Percentiles rank a stretch among this genome's conserved stretches.
phyloP scores from a whole-genome alignment of 2,113 vertebrate genomes.

The Pseudonaja textilis region DNA sequence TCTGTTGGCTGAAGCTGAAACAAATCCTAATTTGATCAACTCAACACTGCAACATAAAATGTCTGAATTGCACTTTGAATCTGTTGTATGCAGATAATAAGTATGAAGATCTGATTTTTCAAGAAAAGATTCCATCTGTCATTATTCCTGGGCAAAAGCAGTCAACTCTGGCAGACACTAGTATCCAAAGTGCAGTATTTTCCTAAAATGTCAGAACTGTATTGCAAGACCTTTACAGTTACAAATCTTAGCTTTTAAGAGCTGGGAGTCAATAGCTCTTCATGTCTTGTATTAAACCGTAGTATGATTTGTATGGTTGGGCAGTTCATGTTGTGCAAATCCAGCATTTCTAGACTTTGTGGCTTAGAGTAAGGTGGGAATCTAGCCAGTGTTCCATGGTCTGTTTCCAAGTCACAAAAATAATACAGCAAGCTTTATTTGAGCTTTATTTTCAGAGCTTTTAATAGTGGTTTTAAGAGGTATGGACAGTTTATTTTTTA shows the following conservation, averaged over 20 bases:
- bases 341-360: not conserved
- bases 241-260: not conserved
- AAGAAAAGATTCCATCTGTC: not conserved
- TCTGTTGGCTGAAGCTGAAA: conserved; percentile 1
- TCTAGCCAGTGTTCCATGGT: not conserved
- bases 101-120: not conserved
- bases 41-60: not conserved
- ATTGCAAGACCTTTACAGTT: not conserved
- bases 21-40: not conserved
- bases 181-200: not conserved
- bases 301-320: not conserved
- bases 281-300: not conserved
- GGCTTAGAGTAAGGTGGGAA: not conserved
- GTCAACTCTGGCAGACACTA: not conserved
- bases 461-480: not conserved
- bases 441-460: not conserved
- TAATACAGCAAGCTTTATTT: not conserved
- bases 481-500: not conserved
- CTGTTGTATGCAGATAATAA: not conserved
- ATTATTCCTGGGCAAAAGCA: not conserved
- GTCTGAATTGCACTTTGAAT: not conserved
- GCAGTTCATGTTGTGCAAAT: not conserved
- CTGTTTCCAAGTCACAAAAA: not conserved
- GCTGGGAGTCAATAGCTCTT: not conserved
- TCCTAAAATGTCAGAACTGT: not conserved